phyloP scores from a whole-genome alignment of 2,797 vertebrate genomes.

The Tamandua tetradactyla region DNA sequence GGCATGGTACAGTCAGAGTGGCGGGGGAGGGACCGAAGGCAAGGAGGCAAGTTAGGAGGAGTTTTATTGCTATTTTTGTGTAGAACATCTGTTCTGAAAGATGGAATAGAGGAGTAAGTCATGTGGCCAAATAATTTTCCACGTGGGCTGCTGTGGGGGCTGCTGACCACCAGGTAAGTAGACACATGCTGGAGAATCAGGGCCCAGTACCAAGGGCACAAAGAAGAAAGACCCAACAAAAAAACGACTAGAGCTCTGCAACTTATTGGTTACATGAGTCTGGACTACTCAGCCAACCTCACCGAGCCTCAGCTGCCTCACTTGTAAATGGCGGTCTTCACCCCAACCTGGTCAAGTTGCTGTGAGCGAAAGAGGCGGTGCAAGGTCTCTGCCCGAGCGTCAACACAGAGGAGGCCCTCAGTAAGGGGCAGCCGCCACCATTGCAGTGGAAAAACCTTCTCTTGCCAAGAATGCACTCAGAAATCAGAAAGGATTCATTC shows the following conservation, averaged over 20 bases:
- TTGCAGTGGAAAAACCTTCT: slow-evolving; percentile 47
- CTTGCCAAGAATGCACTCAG: slow-evolving; percentile 82
- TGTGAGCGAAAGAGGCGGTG: background rate
- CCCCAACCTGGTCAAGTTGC: background rate
- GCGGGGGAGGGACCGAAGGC: background rate
- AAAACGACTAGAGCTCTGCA: background rate
- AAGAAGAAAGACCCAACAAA: background rate
- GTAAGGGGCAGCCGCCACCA: background rate
- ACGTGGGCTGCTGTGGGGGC: background rate
- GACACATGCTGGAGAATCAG: background rate
- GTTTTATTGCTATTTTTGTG: slow-evolving; percentile 52
- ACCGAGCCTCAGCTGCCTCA: background rate
- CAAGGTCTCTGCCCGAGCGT: background rate
- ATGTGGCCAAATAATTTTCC: background rate
- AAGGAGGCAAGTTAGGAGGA: slow-evolving; percentile 55
- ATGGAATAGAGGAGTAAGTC: slow-evolving; percentile 46
- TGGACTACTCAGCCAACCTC: background rate
- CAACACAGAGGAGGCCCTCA: background rate
- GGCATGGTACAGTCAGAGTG: background rate
- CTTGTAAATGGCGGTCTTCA: background rate
- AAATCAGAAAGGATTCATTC: slow-evolving; percentile 85
- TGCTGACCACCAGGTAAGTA: background rate
- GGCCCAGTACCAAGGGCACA: background rate
- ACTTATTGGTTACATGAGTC: background rate
- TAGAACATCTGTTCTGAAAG: slow-evolving; percentile 50